Percentiles rank a stretch among this genome's conserved stretches.
Conservation (phyloP, 1,140 invertebrate genomes). For the Sitophilus oryzae region DNA sequence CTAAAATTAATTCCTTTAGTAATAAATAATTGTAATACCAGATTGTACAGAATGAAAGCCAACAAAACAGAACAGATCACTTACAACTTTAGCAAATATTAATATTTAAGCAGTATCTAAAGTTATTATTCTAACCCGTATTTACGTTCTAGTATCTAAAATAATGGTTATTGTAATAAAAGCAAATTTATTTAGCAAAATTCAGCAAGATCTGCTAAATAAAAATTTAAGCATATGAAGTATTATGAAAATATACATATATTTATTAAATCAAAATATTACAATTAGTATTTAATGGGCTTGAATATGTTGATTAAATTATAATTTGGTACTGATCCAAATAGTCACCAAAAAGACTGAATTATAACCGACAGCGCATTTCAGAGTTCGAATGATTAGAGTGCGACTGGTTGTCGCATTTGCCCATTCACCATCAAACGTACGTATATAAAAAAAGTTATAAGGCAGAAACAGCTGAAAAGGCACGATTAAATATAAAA, state of each 20-base stretch:
- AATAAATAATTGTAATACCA: too few relatives aligned
- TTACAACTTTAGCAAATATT: not conserved
- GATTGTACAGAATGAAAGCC: not conserved
- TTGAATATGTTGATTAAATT: too few relatives aligned
- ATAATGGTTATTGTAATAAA: slow-evolving; percentile 6
- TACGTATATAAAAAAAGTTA: not conserved
- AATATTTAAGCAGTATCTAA: not conserved
- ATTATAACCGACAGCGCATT: slow-evolving; percentile 30
- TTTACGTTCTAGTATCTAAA: not conserved
- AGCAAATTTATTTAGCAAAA: not conserved
- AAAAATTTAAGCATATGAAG: not conserved
- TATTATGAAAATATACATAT: not conserved
- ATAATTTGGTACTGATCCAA: not conserved
- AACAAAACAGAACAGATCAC: not conserved
- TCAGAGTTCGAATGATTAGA: slow-evolving; percentile 22
- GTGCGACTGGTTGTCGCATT: slow-evolving; percentile 32
- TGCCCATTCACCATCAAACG: slow-evolving; percentile 32
- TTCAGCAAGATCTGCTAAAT: not conserved
- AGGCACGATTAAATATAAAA: not conserved
- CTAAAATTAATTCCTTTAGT: not conserved
- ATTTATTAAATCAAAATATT: not conserved
- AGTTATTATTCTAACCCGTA: too few relatives aligned
- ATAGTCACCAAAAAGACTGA: slow-evolving; percentile 19
- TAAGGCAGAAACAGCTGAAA: not conserved
- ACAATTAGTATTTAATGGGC: too few relatives aligned